Conservation (phyloP, 2,888 invertebrate genomes). For the Melanostoma mellinum region DNA sequence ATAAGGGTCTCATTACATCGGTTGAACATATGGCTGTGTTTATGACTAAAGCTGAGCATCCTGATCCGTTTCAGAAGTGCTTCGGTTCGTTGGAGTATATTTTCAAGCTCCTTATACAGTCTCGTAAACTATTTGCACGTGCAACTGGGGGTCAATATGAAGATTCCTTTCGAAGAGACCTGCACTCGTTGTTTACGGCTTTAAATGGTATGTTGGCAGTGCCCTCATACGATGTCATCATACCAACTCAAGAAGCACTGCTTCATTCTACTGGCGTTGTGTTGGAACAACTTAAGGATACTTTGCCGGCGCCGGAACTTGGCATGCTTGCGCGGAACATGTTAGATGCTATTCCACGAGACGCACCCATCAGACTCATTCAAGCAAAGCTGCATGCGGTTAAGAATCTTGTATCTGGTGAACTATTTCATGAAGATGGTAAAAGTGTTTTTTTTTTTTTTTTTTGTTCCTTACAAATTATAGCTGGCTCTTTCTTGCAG, state of each 20-base stretch:
- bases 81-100: constrained; percentile 95
- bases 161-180: constrained; percentile 91
- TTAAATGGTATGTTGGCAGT: constrained; percentile 90
- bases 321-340: constrained; percentile 91
- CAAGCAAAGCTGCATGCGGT: constrained; percentile 92
- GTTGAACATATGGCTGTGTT: constrained; percentile 95
- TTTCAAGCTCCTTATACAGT: constrained; percentile 95
- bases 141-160: constrained; percentile 95
- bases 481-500: constrained; percentile 82
- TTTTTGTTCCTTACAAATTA: constrained; percentile 22
- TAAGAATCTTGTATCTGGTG: constrained; percentile 89
- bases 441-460: constrained; percentile 61
- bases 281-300: constrained; percentile 90
- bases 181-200: constrained; percentile 90
- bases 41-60: constrained; percentile 92
- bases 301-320: constrained; percentile 89
- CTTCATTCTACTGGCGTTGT: constrained; percentile 92
- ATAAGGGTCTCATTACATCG: constrained; percentile 94
- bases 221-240: constrained; percentile 88
- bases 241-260: constrained; percentile 91
- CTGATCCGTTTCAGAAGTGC: constrained; percentile 94
- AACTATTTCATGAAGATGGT: constrained; percentile 89
- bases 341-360: constrained; percentile 86
- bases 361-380: constrained; percentile 86
- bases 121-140: constrained; percentile 90